phyloP scores from a whole-genome alignment of 1,140 invertebrate genomes.

The Thereuonema tuberculata region DNA sequence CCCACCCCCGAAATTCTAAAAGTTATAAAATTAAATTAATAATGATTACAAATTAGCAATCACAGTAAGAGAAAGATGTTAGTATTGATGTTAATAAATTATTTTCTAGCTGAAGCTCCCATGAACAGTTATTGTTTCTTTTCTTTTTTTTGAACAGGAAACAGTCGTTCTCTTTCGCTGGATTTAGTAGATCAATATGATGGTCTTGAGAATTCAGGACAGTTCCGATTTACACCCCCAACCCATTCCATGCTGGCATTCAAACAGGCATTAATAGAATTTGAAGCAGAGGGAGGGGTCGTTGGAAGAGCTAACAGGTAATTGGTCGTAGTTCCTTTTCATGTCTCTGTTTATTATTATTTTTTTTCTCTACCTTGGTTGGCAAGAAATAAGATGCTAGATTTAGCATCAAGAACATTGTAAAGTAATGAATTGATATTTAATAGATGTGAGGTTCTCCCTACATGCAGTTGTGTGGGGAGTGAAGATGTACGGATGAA shows the following conservation, averaged over 20 bases:
- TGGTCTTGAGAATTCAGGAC: slow-evolving; percentile 31
- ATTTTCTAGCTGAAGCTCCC: no score
- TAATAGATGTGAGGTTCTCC: no score
- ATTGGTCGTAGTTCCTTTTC: background rate
- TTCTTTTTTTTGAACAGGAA: slow-evolving; percentile 24
- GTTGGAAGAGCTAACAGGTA: slow-evolving; percentile 31
- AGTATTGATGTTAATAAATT: no score
- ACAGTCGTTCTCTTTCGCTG: slow-evolving; percentile 30
- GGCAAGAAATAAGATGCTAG: background rate
- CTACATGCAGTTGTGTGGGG: no score
- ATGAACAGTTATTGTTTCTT: no score
- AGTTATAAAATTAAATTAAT: no score
- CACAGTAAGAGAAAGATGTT: no score
- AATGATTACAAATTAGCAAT: no score
- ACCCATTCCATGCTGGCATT: slow-evolving; percentile 38
- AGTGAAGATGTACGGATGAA: background rate
- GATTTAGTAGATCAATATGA: slow-evolving; percentile 36
- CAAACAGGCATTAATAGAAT: slow-evolving; percentile 31
- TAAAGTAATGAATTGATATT: background rate
- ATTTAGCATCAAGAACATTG: background rate
- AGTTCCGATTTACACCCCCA: slow-evolving; percentile 41
- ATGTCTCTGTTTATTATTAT: background rate
- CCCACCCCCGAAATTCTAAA: no score
- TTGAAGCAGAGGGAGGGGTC: slow-evolving; percentile 33
- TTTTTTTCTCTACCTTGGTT: background rate